A percentile compares a stretch with the other conserved stretches of the same genome.
Evolutionary conservation across 2,888 invertebrate species (phyloP).

Genomic region (Cabera pusaria): DNA sequence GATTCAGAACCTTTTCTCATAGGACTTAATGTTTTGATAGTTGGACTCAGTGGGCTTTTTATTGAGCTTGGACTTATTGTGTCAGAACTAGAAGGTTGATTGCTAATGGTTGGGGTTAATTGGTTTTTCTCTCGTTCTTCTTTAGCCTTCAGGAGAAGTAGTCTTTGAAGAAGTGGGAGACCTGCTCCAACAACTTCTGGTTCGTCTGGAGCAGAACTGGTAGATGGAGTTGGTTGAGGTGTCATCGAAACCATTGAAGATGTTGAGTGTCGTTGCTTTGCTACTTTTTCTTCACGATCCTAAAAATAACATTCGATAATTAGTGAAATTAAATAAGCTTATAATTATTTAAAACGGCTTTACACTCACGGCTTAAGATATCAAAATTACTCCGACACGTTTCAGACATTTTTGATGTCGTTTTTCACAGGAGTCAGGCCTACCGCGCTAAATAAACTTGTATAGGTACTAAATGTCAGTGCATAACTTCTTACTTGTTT

Average conservation of each 20-base stretch:
- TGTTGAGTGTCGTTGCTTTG: constrained; percentile 69
- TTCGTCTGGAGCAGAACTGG: constrained; percentile 83
- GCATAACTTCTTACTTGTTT: constrained; percentile 91
- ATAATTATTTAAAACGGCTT: neutral
- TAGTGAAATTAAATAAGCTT: no score
- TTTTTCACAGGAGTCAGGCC: no score
- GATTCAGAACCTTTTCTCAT: constrained; percentile 78
- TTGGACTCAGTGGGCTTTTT: constrained; percentile 78
- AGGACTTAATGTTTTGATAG: constrained; percentile 74
- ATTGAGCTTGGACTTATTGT: constrained; percentile 78
- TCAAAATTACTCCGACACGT: no score
- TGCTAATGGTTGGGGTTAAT: constrained; percentile 66
- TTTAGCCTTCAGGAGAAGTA: constrained; percentile 89
- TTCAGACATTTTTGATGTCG: no score
- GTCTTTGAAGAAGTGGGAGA: constrained; percentile 88
- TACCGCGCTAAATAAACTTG: no score
- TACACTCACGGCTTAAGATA: no score
- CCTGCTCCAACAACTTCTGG: constrained; percentile 87
- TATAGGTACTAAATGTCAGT: no score
- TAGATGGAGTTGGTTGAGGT: constrained; percentile 84
- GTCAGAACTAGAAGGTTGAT: constrained; percentile 77
- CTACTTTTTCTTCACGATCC: constrained; percentile 80
- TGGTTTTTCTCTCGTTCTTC: constrained; percentile 85
- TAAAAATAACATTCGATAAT: constrained; percentile 26
- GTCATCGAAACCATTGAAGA: constrained; percentile 67